These are phyloP conservation scores for Drosophila nr. medialis DNA, from an alignment of 2,888 invertebrate genomes.

Conservation along the genomic window DNA sequence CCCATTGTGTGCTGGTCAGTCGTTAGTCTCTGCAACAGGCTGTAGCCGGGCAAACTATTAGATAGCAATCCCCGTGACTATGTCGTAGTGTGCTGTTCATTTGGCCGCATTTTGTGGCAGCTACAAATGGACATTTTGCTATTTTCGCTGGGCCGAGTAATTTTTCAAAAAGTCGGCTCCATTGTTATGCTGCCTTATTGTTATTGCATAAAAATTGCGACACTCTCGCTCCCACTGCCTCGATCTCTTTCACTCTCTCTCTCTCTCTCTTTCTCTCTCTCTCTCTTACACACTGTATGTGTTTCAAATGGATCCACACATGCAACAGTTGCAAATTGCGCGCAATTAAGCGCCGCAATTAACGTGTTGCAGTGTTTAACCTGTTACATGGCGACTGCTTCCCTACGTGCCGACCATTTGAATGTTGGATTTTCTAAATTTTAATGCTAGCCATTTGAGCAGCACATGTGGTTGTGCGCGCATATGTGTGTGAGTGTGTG, in stretches of 20 bases:
- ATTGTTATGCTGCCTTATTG: slow-evolving; percentile 80
- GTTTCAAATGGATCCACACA: slow-evolving; percentile 19
- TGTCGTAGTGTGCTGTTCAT: slow-evolving; percentile 68
- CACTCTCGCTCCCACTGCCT: slow-evolving; percentile 8
- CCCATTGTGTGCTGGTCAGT: slow-evolving; percentile 69
- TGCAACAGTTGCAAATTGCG: slow-evolving; percentile 78
- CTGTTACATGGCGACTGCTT: slow-evolving; percentile 64
- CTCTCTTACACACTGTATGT: neutral
- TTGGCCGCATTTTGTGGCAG: slow-evolving; percentile 78
- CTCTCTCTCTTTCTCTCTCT: neutral
- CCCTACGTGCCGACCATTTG: slow-evolving; percentile 65
- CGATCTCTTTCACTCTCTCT: slow-evolving; percentile 1
- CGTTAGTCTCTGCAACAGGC: slow-evolving; percentile 18
- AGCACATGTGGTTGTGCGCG: slow-evolving; percentile 4
- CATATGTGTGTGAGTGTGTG: neutral
- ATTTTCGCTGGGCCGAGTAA: slow-evolving; percentile 60
- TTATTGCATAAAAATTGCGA: slow-evolving; percentile 80
- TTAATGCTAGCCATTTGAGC: slow-evolving; percentile 71
- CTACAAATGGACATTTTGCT: slow-evolving; percentile 68
- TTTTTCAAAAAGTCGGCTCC: slow-evolving; percentile 70
- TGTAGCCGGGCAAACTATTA: slow-evolving; percentile 70
- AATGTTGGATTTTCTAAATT: slow-evolving; percentile 77
- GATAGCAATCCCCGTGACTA: slow-evolving; percentile 64
- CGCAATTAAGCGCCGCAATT: slow-evolving; percentile 82
- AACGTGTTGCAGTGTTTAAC: slow-evolving; percentile 80